These are phyloP conservation scores for Bembecia ichneumoniformis DNA, from an alignment of 2,888 invertebrate species.

Conservation along the genomic window DNA sequence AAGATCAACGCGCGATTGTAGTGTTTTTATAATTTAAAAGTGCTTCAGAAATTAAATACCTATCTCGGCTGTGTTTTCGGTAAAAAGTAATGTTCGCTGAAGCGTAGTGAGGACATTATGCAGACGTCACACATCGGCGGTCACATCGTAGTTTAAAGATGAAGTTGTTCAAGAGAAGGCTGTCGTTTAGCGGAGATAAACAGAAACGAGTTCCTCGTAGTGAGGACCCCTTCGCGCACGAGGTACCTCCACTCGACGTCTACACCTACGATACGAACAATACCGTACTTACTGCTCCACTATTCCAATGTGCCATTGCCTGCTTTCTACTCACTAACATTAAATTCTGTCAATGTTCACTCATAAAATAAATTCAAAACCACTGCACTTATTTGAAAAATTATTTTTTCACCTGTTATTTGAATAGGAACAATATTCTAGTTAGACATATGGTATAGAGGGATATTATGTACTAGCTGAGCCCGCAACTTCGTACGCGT, in stretches of 20 bases:
- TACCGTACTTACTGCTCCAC: slow-evolving; percentile 1
- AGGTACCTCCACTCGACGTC: slow-evolving; percentile 33
- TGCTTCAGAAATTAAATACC: background rate
- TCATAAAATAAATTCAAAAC: too few species aligned
- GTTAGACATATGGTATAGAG: too few species aligned
- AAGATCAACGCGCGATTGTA: too few species aligned
- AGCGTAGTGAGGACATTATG: slow-evolving; percentile 30
- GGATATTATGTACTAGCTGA: too few species aligned
- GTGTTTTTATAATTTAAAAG: background rate
- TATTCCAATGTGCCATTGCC: background rate
- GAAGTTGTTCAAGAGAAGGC: slow-evolving; percentile 68
- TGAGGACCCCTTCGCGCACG: slow-evolving; percentile 64
- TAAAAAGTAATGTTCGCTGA: slow-evolving; percentile 10
- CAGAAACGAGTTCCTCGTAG: slow-evolving; percentile 56
- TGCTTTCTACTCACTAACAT: background rate
- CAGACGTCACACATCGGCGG: slow-evolving; percentile 11
- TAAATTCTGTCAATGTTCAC: too few species aligned
- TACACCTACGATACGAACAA: background rate
- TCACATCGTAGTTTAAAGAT: slow-evolving; percentile 28
- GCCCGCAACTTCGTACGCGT: too few species aligned
- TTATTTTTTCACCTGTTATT: too few species aligned
- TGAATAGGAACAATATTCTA: too few species aligned
- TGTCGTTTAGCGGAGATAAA: slow-evolving; percentile 66
- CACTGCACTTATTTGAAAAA: too few species aligned
- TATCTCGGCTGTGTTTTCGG: too few species aligned